These are phyloP conservation scores for Theocolax elegans DNA, from an alignment of 1,140 invertebrate species.

Conservation along the genomic window DNA sequence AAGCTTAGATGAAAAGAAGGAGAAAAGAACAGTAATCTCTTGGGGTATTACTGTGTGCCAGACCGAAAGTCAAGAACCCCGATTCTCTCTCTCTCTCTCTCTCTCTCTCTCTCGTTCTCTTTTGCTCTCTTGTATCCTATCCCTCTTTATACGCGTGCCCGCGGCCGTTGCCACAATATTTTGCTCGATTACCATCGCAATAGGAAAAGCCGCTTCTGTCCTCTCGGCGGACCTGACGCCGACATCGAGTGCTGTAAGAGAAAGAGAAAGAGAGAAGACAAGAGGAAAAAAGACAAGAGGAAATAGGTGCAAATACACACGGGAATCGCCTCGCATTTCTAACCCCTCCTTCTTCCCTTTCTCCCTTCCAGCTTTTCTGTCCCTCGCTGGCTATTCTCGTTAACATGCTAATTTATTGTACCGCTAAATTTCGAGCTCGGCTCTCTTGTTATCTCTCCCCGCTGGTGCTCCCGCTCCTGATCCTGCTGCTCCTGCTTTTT, in stretches of 20 bases:
- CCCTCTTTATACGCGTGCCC: conserved; percentile 45
- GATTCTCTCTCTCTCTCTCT: conserved; percentile 7
- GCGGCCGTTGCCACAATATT: conserved; percentile 63
- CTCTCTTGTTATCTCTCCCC: conserved; percentile 20
- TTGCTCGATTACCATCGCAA: conserved; percentile 63
- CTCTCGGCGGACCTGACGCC: conserved; percentile 32
- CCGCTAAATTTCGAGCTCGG: conserved; percentile 56
- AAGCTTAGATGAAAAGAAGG: conserved; percentile 28
- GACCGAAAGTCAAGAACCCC: conserved; percentile 56
- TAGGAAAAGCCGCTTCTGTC: conserved; percentile 52
- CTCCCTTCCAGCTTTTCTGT: conserved; percentile 8
- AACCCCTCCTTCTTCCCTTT: conserved; percentile 18
- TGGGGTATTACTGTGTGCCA: conserved; percentile 47
- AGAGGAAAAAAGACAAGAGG: conserved; percentile 26
- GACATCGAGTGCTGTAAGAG: conserved; percentile 29
- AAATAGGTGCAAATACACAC: conserved; percentile 30
- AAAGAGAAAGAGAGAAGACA: conserved; percentile 26
- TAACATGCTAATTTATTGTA: conserved; percentile 65
- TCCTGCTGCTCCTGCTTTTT: background rate
- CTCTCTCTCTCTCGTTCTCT: background rate
- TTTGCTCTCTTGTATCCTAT: background rate
- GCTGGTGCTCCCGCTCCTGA: background rate
- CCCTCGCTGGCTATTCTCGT: conserved; percentile 50
- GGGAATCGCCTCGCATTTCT: conserved; percentile 11
- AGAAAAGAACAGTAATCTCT: conserved; percentile 48